Evolutionary conservation across 2,797 vertebrate species (phyloP).

Genomic region (Benthosema pterotum): DNA sequence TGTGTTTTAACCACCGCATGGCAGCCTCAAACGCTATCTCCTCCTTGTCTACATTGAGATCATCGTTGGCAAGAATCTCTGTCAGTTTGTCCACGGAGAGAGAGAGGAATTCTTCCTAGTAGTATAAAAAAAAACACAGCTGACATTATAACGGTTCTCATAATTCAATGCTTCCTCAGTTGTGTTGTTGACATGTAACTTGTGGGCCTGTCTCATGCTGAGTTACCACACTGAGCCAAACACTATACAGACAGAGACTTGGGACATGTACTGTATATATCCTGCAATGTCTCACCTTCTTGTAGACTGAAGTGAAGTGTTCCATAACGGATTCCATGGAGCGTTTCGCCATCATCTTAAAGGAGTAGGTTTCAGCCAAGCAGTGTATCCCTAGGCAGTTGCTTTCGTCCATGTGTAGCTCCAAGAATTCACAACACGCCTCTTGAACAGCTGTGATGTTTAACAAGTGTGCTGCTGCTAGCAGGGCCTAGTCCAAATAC

Average conservation of each 20-base stretch:
- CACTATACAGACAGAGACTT: not conserved
- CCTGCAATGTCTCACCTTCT: slow-evolving; percentile 69
- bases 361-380: slow-evolving; percentile 85
- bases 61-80: slow-evolving; percentile 81
- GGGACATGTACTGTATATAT: too few relatives aligned
- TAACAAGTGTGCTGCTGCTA: slow-evolving; percentile 84
- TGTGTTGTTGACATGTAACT: too few relatives aligned
- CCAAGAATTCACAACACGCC: slow-evolving; percentile 84
- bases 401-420: slow-evolving; percentile 84
- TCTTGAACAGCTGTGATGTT: slow-evolving; percentile 83
- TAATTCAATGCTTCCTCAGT: too few relatives aligned
- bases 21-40: slow-evolving; percentile 83
- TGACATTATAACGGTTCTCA: too few relatives aligned
- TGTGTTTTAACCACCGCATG: slow-evolving; percentile 81
- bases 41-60: slow-evolving; percentile 79
- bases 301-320: slow-evolving; percentile 78
- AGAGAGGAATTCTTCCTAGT: slow-evolving; percentile 83
- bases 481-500: slow-evolving; percentile 64
- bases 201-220: too few relatives aligned
- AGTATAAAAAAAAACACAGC: not conserved
- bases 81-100: slow-evolving; percentile 83
- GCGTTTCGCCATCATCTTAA: slow-evolving; percentile 75
- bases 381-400: slow-evolving; percentile 88
- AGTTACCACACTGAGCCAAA: too few relatives aligned
- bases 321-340: slow-evolving; percentile 85